Conservation (phyloP, 2,113 vertebrate genomes). For the Clarias batrachus region DNA sequence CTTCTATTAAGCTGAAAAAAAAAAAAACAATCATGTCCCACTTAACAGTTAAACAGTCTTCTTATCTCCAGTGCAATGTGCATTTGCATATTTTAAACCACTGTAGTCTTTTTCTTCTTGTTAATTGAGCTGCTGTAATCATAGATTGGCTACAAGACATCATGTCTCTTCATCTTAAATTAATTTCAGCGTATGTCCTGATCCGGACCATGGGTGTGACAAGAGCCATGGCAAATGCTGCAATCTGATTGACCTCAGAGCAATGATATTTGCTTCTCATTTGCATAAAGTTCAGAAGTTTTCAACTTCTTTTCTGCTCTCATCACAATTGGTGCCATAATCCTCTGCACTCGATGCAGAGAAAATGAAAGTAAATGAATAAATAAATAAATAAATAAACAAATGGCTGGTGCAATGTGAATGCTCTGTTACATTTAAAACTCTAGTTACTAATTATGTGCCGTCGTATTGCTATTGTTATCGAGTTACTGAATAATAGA, state of each 20-base stretch:
- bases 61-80: background rate
- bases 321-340: background rate
- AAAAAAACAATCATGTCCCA: background rate
- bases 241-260: background rate
- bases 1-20: background rate
- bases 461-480: background rate
- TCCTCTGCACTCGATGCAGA: background rate
- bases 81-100: background rate
- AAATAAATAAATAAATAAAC: no score
- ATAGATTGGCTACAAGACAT: background rate
- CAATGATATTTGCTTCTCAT: slow-evolving; percentile 17
- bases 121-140: background rate
- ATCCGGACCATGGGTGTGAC: background rate
- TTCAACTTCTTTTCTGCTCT: background rate
- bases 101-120: background rate
- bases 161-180: background rate
- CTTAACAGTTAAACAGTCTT: background rate
- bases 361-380: background rate
- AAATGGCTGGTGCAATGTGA: background rate
- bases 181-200: background rate
- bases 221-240: background rate
- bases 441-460: background rate
- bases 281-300: slow-evolving; percentile 7
- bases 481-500: background rate
- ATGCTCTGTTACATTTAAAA: background rate